These are phyloP conservation scores for Loriculus beryllinus DNA, from an alignment of 2,797 vertebrate genomes.

Conservation along the genomic window DNA sequence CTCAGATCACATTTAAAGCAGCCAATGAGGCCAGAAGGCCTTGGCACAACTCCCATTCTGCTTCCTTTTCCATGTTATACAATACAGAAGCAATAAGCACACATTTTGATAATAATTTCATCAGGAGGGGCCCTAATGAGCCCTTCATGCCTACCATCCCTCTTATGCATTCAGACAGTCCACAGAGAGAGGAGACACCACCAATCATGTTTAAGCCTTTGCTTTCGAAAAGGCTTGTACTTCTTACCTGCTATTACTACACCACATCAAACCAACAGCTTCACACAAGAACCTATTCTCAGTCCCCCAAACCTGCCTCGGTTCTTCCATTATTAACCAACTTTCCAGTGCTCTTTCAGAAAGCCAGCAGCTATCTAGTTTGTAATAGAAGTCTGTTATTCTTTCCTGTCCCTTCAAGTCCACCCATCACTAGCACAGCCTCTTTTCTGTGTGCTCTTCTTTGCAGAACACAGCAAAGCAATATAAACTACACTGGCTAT, in stretches of 20 bases:
- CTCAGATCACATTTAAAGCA: not conserved
- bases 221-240: not conserved
- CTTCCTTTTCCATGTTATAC: not conserved
- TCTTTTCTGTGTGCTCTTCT: not conserved
- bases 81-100: not conserved
- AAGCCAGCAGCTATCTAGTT: not conserved
- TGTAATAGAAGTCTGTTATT: accelerated
- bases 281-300: not conserved
- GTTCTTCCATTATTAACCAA: not conserved
- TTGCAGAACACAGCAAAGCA: not conserved
- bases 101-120: not conserved
- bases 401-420: not conserved
- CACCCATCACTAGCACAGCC: not conserved
- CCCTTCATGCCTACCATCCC: not conserved
- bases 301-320: not conserved
- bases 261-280: not conserved
- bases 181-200: not conserved
- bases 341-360: not conserved
- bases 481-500: not conserved
- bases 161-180: not conserved
- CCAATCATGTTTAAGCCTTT: not conserved
- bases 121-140: not conserved
- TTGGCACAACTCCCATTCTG: not conserved
- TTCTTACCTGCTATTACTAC: not conserved
- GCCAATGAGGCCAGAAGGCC: not conserved